Evolutionary conservation across 2,888 invertebrate genomes (phyloP).

Genomic region (Lasioglossum calceatum): DNA sequence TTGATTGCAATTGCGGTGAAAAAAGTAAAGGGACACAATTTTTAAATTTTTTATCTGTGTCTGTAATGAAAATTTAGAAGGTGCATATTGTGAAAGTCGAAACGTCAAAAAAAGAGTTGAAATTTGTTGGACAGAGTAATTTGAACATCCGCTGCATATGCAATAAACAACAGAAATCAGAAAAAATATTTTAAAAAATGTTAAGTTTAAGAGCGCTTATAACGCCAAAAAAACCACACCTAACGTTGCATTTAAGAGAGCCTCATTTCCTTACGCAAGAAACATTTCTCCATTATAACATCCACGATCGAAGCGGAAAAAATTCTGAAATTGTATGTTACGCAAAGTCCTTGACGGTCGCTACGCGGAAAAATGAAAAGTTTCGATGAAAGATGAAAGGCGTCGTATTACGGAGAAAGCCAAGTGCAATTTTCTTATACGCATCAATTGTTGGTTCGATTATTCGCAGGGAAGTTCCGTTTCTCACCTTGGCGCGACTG

Average conservation of each 20-base stretch:
- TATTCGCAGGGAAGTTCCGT: not conserved
- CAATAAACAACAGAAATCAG: too few species aligned
- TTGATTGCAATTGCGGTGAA: too few species aligned
- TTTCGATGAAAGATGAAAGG: not conserved
- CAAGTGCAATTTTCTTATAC: slow-evolving; percentile 45
- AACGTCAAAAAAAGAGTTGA: too few species aligned
- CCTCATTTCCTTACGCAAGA: not conserved
- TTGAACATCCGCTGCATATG: too few species aligned
- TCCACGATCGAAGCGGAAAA: not conserved
- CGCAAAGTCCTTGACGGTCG: too few species aligned
- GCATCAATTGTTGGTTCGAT: not conserved
- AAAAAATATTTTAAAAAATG: too few species aligned
- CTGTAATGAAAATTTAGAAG: too few species aligned
- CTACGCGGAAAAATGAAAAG: slow-evolving; percentile 9
- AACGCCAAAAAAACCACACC: not conserved
- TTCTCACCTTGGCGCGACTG: not conserved
- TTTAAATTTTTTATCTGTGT: too few species aligned
- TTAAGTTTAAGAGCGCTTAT: not conserved
- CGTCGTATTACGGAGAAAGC: not conserved
- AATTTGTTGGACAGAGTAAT: too few species aligned
- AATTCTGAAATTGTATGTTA: not conserved
- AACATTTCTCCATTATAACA: not conserved
- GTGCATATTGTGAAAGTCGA: too few species aligned
- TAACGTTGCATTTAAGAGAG: not conserved
- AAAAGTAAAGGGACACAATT: too few species aligned